phyloP scores from a whole-genome alignment of 2,888 invertebrate genomes.

The Julus scanicus region DNA sequence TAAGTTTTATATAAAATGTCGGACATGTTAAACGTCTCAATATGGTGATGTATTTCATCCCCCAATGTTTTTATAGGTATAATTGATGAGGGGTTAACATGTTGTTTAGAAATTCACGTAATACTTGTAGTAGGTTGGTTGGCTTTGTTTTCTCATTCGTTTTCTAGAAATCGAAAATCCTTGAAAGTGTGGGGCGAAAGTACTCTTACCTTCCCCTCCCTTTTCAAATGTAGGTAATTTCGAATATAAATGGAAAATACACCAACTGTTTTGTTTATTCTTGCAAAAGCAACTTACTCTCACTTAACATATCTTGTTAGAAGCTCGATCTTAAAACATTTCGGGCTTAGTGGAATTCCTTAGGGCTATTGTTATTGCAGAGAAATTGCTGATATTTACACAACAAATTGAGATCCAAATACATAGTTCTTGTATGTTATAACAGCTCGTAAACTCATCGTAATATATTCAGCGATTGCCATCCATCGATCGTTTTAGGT shows the following conservation, averaged over 20 bases:
- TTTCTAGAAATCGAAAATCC: too few relatives aligned
- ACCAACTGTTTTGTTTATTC: not conserved
- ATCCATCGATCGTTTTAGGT: constrained; percentile 31
- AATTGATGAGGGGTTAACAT: too few relatives aligned
- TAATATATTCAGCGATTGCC: constrained; percentile 36
- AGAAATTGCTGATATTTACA: constrained; percentile 25
- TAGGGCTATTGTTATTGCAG: not conserved
- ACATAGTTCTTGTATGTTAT: not conserved
- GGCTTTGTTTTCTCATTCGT: too few relatives aligned
- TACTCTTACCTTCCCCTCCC: too few relatives aligned
- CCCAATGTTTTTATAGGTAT: too few relatives aligned
- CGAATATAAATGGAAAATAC: not conserved
- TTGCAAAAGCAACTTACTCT: not conserved
- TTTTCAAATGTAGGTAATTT: not conserved
- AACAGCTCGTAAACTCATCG: not conserved
- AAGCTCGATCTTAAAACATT: not conserved
- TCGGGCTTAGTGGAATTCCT: constrained; percentile 14
- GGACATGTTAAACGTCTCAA: too few relatives aligned
- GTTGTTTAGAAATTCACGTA: too few relatives aligned
- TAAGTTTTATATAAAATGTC: too few relatives aligned
- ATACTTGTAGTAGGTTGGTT: too few relatives aligned
- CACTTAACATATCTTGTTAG: constrained; percentile 15
- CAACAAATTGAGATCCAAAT: constrained; percentile 32
- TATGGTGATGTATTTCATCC: too few relatives aligned
- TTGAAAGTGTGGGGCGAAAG: too few relatives aligned